Base-by-base conservation (phyloP, 2,888 invertebrate species). In the Aromia moschata region DNA sequence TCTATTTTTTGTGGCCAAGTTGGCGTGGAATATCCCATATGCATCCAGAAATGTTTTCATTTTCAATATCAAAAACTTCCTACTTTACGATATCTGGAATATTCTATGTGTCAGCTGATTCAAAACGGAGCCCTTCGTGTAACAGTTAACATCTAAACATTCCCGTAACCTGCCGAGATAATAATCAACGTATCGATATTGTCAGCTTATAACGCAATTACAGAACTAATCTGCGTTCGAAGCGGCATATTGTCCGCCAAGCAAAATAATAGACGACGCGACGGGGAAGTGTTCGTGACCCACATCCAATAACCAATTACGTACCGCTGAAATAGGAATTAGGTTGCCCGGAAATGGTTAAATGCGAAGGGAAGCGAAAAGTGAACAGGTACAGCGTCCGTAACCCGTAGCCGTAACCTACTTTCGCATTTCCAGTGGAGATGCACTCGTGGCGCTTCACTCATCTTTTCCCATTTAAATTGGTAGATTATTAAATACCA, bases 241-340 rank as follows among this genome's bases (percentile, higher is more conserved):
- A 38, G 20, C 14, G 25, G 36, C 33, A 49, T 33, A 44, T 57
- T 43, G 41, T 41, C 20, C 37, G 37, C 38, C 16, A 33, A 47
- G 52, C 43, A 56, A 59, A 57, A 62, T 57, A 52, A 56, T 58
- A 54, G 57, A 54, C 57, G 57, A 53, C 41, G n/a, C n/a, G n/a
- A n/a, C n/a, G n/a, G n/a, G n/a, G 60, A 58, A 58, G 56, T 62
- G 62, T 60, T 66, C 58, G 64, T 67, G 72, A 65, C 72, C 71
- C 70, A 74, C 70, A 72, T 74, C 71, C 71, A 70, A 73, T 73
- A 71, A 70, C 71, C 73, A 74, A 74, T 75, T 73, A 71, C 68
- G 62, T 65, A 62, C 68, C 68, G 68, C 70, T 69, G 69, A 64
- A 72, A 70, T 66, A 68, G 71, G 69, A 72, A 70, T 68, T 65